Base-by-base conservation (phyloP, 2,113 vertebrate species). In the Leucopsar rothschildi region DNA sequence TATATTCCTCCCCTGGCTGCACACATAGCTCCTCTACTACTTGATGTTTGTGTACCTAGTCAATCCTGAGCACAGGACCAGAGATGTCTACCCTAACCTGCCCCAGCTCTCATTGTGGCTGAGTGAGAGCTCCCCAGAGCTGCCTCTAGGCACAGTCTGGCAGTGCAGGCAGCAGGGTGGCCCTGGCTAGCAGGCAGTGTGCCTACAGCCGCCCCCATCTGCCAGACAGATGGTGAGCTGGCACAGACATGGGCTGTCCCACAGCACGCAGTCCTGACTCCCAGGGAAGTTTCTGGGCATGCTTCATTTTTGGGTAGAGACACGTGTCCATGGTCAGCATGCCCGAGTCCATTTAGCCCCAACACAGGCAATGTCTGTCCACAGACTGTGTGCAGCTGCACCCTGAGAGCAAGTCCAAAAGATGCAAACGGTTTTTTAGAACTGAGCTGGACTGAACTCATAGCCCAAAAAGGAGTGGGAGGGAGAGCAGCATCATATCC, bases 271-370 rank as follows among this genome's bases (percentile, higher is more conserved):
- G 47, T 39, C 57, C 53, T 52, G 52, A 29, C 40, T 60, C 27
- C 15, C 82, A 65, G 22, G 44, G n/a, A 56, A 65, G 45, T 55
- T 73, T 83, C 71, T 83, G 82, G 71, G 12, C 55, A 27, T 6
- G 64, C n/a, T 64, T 75, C 23, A 17, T 28, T 55, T 82, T 35
- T 1, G 5, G 85, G 22, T 52, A 33, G 3, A 42, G 70, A 44
- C 15, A 15, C 0, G 0, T 2, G 15, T 39, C 42, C 15, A 12
- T 0, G 3, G 73, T 39, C 52, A 68, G 65, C 12, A 7, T 27
- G 73, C 14, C 42, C 1, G 65, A 64, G n/a, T 20, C 40, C 23
- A 2, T 19, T 47, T 1, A 21, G 37, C 70, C 56, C 29, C 1
- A 3, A 7, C 15, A 42, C 15, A 79, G 70, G 3, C 84, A 28